Conservation (phyloP, 2,797 vertebrate species). For the Ceryle rudis region DNA sequence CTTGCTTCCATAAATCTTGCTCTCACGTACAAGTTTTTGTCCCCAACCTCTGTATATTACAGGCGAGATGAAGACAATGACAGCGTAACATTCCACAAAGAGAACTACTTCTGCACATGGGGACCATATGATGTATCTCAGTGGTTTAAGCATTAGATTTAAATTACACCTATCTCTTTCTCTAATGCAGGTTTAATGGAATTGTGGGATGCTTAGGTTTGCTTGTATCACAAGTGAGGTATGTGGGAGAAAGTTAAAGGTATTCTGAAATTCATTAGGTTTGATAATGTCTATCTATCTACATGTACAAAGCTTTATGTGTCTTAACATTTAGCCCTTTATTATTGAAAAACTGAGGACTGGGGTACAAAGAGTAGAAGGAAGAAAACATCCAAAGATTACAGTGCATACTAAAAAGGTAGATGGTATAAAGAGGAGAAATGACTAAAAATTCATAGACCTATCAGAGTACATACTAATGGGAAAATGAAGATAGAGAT, state of each 20-base stretch:
- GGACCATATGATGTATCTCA: not conserved
- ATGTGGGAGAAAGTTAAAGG: not conserved
- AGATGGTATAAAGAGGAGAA: not conserved
- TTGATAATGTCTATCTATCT: not conserved
- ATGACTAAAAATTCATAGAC: not conserved
- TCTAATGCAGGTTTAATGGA: rapidly evolving
- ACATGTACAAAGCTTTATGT: not conserved
- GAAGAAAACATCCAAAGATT: not conserved
- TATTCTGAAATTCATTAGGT: not conserved
- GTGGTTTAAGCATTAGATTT: not conserved
- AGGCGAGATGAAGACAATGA: not conserved
- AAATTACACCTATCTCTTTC: not conserved
- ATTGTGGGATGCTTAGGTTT: not conserved
- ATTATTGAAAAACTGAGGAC: not conserved
- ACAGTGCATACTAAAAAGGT: not conserved
- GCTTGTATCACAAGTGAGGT: not conserved
- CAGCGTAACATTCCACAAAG: not conserved
- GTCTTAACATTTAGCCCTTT: not conserved
- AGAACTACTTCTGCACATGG: not conserved
- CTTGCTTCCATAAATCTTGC: not conserved
- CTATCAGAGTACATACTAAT: not conserved
- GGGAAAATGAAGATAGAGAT: not conserved
- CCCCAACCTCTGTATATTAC: not conserved
- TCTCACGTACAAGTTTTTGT: not conserved
- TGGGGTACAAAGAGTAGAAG: not conserved